Evolutionary conservation across 2,888 invertebrate genomes (phyloP).

Genomic region (Aphelenchoides bicaudatus): DNA sequence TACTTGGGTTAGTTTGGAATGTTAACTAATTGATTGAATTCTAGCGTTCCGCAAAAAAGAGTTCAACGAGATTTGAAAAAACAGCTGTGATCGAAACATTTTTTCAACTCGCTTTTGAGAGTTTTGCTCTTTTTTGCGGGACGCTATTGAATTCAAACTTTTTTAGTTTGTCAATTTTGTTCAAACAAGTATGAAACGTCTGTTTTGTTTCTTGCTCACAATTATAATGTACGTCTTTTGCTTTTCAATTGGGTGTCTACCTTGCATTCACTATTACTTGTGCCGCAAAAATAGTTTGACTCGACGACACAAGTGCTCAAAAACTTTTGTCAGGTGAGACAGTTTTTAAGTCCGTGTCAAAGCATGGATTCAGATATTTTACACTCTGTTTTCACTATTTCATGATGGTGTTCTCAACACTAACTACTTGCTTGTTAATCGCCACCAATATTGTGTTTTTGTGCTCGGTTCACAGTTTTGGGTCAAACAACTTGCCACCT

Average conservation of each 20-base stretch:
- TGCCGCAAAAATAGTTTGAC: constrained; percentile 51
- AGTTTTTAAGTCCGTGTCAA: background rate
- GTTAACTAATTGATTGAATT: background rate
- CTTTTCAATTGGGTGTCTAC: constrained; percentile 41
- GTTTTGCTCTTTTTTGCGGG: too few species aligned
- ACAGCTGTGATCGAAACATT: too few species aligned
- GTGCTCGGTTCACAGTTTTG: constrained; percentile 51
- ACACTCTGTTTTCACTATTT: constrained; percentile 49
- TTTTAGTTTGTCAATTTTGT: constrained; percentile 1
- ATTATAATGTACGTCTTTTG: constrained; percentile 38
- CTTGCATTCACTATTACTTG: constrained; percentile 45
- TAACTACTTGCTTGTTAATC: constrained; percentile 33
- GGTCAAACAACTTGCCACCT: constrained; percentile 51
- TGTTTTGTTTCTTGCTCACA: constrained; percentile 34
- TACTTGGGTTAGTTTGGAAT: constrained; percentile 11
- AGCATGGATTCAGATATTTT: constrained; percentile 41
- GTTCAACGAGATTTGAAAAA: too few species aligned
- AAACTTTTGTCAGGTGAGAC: constrained; percentile 47
- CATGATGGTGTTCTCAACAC: constrained; percentile 44
- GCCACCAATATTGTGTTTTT: constrained; percentile 45
- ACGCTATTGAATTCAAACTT: background rate
- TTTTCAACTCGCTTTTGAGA: too few species aligned
- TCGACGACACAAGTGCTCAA: constrained; percentile 53
- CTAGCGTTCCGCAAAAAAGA: background rate
- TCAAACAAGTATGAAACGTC: constrained; percentile 15